Conservation (phyloP, 2,888 invertebrate genomes). For the Cosmopolites sordidus region DNA sequence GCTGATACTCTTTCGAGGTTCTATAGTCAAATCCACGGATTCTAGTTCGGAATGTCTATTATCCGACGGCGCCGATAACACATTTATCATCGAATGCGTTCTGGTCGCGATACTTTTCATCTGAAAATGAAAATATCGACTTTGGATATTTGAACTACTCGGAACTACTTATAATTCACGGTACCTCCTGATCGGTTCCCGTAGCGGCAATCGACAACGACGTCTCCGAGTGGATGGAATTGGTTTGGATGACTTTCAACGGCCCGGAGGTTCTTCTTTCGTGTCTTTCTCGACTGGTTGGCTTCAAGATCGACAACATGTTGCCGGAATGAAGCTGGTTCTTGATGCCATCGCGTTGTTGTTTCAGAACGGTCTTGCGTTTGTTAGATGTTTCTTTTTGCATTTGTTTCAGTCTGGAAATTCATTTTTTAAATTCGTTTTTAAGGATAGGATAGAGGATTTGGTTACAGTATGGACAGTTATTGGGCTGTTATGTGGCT, state of each 20-base stretch:
- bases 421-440: too few relatives aligned
- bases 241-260: conserved; percentile 48
- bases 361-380: conserved; percentile 51
- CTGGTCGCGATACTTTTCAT: conserved; percentile 39
- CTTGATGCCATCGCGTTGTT: conserved; percentile 54
- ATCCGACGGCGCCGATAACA: conserved; percentile 28
- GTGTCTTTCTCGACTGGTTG: conserved; percentile 42
- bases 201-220: conserved; percentile 7
- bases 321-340: conserved; percentile 51
- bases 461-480: too few relatives aligned
- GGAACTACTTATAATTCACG: too few relatives aligned
- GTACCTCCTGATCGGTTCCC: conserved; percentile 20
- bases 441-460: too few relatives aligned
- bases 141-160: not conserved
- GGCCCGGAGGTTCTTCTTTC: conserved; percentile 49
- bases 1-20: not conserved
- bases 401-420: conserved; percentile 51
- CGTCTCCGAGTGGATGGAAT: conserved; percentile 10
- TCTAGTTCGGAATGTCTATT: conserved; percentile 7
- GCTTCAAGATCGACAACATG: conserved; percentile 51
- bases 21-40: not conserved
- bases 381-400: conserved; percentile 55
- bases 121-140: conserved; percentile 20
- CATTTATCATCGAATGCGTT: conserved; percentile 31
- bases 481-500: too few relatives aligned